Evolutionary conservation across 2,888 invertebrate species (phyloP).

Genomic region (Sphinx pinastri): DNA sequence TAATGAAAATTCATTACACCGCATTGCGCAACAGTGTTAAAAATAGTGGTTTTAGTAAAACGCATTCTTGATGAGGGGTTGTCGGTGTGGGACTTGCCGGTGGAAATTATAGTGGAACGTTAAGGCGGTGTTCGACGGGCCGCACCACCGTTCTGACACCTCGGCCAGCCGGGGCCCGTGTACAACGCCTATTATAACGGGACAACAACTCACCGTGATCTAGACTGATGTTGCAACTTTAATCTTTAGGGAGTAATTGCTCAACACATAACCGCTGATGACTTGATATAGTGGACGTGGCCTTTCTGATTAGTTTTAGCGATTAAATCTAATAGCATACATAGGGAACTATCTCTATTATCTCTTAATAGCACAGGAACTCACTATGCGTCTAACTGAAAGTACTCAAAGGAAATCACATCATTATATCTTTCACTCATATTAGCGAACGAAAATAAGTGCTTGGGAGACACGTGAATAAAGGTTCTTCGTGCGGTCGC

Average conservation of each 20-base stretch:
- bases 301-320: slow-evolving; percentile 44
- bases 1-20: slow-evolving; percentile 34
- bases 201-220: slow-evolving; percentile 54
- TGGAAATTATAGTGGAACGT: slow-evolving; percentile 69
- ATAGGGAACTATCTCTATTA: slow-evolving; percentile 14
- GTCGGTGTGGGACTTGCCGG: slow-evolving; percentile 49
- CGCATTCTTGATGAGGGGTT: slow-evolving; percentile 60
- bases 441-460: neutral
- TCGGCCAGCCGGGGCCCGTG: slow-evolving; percentile 54
- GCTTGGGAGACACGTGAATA: neutral
- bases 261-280: slow-evolving; percentile 68
- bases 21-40: slow-evolving; percentile 34
- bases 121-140: slow-evolving; percentile 51
- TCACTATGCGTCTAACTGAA: neutral
- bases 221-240: slow-evolving; percentile 49
- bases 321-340: slow-evolving; percentile 21
- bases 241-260: slow-evolving; percentile 67
- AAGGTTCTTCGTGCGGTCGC: neutral
- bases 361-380: slow-evolving; percentile 14
- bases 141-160: slow-evolving; percentile 67
- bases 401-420: slow-evolving; percentile 2
- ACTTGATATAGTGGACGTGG: slow-evolving; percentile 39
- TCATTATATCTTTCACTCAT: slow-evolving; percentile 5
- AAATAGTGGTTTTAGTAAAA: slow-evolving; percentile 53
- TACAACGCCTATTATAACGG: slow-evolving; percentile 75